Base-by-base conservation (phyloP, 2,888 invertebrate genomes). In the Acanthosepion pharaonis region DNA sequence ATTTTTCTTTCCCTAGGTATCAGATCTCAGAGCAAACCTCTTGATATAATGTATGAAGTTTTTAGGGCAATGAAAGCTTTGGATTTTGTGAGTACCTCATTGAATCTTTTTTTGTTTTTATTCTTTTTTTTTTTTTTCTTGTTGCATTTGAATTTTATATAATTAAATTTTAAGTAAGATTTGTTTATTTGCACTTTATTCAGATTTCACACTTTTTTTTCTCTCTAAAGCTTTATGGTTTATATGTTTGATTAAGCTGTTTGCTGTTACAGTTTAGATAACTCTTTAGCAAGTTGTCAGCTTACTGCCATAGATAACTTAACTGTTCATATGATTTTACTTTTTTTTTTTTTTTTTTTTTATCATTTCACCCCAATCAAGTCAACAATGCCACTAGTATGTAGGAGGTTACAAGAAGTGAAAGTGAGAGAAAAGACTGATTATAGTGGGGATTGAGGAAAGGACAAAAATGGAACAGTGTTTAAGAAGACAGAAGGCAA, bases 41-140 rank as follows among this genome's bases (percentile, higher is more conserved):
- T 99, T 97, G 99, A 99, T 97, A 99, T 99, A 94, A 99, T 99
- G 99, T 98, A 99, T 97, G 99, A 99, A 98, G 99, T 99, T 0
- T 99, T 99, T 97, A 98, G 99, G 95, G 99, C 99, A 0, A 99
- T 99, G 99, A 99, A 99, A 97, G 98, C 99, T 3, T 98, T 99
- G 20, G 99, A 99, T 98, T 99, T 99, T 98, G 98, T 98, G 97
- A 98, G 98, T 97, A 94, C 42, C 25, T 20, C n/a, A 49, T 64
- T 9, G 23, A 94, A 91, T 0, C n/a, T 94, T 64, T 28, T 18
- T 94, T 25, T 18, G 3, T 59, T 51, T 8, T 93, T 92, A 8
- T 92, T 42, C 23, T 28, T 91, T 25, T 25, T 9, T 64, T 28
- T 33, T 33, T 33, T 33, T n/a, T n/a, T 15, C 1, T n/a, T n/a